Evolutionary conservation across 2,888 invertebrate genomes (phyloP), one percentile per base, ranked within the genome.

Genomic region (Plutella xylostella): DNA sequence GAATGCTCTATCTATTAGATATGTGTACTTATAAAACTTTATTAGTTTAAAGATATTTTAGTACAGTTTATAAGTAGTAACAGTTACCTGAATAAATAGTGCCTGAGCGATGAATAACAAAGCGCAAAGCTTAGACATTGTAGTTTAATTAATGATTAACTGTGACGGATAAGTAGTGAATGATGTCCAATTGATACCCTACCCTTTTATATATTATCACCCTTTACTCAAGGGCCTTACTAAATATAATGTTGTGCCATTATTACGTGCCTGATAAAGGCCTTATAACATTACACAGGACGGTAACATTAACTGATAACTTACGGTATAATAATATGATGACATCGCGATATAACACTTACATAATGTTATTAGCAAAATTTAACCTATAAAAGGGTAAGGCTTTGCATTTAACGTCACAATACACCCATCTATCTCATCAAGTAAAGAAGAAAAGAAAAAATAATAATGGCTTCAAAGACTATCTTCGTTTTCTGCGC

Each of bases 381-480:
- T 15, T 4, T 15, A n/a, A 14, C 12, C 15, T 15, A 3, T 15
- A 33, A 9, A 33, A 15, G 15, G 14, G 6, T 15, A 7, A 15
- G 33, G 11, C 1, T 12, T 12, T n/a, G 19, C 20, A 11, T 1
- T 20, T 11, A 11, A 19, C 6, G 11, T 37, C 37, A 37, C 20
- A 20, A 11, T n/a, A 17, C 17, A 19, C 11, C 19, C 11, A 19
- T 4, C 20, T 2, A n/a, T 19, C 11, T 11, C 4, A 5, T 35
- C 18, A 6, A 12, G 20, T 12, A 37, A 3, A n/a, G n/a, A 37
- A n/a, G n/a, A 2, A 31, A 14, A 22, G 11, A n/a, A 22, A 34
- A 25, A 43, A 33, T 21, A 41, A 45, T 45, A 40, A 47, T 47
- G 47, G 28, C 37, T n/a, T 38, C 47, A 15, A 31, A 41, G 37